Conservation (phyloP, 2,888 invertebrate species). For the Phanerotoma sp. region DNA sequence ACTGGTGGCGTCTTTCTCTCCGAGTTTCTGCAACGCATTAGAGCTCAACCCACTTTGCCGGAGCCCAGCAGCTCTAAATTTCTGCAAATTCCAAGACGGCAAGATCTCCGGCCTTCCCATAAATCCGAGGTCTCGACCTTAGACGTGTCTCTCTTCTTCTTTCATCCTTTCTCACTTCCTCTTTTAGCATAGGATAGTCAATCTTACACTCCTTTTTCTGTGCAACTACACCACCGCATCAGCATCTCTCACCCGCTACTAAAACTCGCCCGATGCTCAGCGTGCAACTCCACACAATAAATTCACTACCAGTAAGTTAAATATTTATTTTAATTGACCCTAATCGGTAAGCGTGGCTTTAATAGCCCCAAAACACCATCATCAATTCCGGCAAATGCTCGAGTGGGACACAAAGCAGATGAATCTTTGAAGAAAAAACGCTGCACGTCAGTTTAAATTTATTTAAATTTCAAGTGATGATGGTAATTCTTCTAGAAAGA, state of each 20-base stretch:
- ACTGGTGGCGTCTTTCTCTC: neutral
- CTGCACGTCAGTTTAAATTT: neutral
- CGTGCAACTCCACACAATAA: constrained; percentile 31
- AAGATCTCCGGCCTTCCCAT: constrained; percentile 30
- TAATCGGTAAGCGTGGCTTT: constrained; percentile 32
- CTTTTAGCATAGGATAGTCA: constrained; percentile 4
- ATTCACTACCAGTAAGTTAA: constrained; percentile 31
- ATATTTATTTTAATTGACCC: constrained; percentile 42
- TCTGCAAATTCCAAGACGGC: constrained; percentile 45
- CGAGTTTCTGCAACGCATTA: constrained; percentile 13
- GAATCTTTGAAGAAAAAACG: neutral
- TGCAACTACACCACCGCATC: constrained; percentile 6
- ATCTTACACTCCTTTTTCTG: neutral
- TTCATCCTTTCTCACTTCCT: neutral
- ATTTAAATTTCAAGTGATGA: neutral
- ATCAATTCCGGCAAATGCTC: neutral
- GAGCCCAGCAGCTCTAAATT: constrained; percentile 44
- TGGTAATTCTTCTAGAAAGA: neutral
- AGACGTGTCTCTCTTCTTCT: neutral
- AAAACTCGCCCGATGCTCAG: too few species aligned
- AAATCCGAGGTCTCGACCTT: constrained; percentile 27
- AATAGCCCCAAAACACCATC: constrained; percentile 7
- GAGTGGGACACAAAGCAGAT: neutral
- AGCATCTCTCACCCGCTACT: neutral
- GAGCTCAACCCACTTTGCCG: constrained; percentile 29